Evolutionary conservation across 2,113 vertebrate genomes (phyloP), one percentile per base, ranked within the genome.

Genomic region (Oryzias melastigma): DNA sequence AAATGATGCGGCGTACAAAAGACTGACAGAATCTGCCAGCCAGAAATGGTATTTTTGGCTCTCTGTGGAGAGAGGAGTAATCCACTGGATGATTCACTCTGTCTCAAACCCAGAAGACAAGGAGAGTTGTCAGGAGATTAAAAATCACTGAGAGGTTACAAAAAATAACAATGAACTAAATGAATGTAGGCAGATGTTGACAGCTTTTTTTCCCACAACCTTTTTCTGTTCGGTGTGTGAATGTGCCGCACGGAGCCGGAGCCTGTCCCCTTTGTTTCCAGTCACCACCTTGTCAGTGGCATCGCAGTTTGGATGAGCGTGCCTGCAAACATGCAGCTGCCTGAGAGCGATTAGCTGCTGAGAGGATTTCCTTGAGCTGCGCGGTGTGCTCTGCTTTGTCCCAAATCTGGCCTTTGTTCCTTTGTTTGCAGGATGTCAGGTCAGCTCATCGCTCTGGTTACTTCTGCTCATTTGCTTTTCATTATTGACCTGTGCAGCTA

Each of bases 331-430:
- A 45, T 61, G 65, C 47, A 52, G 71, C 55, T 59, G 53, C 62
- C 68, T 50, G 52, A 55, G 27, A 66, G 71, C 45, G 65, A 78
- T 84, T 78, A 81, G 65, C 65, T 17, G 56, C 68, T 67, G 74
- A 81, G 81, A 57, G 68, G 74, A 81, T 75, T 84, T 81, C 66
- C 60, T 74, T 68, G 20, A 60, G 70, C 60, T 66, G 70, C 66
- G 58, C 65, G 71, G 60, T 62, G 43, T 53, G 10, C 58, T 29
- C 68, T 65, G 71, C 58, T 62, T 44, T 47, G 19, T 40, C 41
- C 22, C 45, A 57, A 47, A 54, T 71, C 43, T 13, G 41, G 56
- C 48, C 46, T 68, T 63, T 82, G 62, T 75, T 73, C 35, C 35
- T 35, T 35, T 35, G 35, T 35, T 35, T 63, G 64, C 63, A 54